Conservation (phyloP, 1,140 invertebrate species). For the Conopomorpha cramerella region DNA sequence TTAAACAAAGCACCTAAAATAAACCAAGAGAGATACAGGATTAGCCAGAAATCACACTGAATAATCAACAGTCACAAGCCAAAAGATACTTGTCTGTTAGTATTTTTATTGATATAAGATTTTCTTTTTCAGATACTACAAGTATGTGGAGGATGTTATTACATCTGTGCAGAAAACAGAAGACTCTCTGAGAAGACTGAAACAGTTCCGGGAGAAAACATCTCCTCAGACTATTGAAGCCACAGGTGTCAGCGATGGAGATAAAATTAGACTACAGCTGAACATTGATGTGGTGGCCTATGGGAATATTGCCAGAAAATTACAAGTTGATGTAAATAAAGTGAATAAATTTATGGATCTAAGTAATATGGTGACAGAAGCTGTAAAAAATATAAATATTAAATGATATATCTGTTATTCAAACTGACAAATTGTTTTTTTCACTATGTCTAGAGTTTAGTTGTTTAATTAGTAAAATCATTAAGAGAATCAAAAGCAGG, state of each 20-base stretch:
- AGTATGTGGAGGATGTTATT: constrained; percentile 82
- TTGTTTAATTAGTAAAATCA: background rate
- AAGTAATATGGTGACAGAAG: constrained; percentile 35
- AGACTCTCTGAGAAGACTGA: constrained; percentile 86
- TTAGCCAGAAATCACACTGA: no score
- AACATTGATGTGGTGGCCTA: constrained; percentile 81
- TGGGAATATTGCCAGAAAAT: constrained; percentile 19
- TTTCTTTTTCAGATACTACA: constrained; percentile 72
- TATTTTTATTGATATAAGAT: no score
- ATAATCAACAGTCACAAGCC: no score
- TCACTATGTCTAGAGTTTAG: no score
- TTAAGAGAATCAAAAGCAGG: constrained; percentile 11
- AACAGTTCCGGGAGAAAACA: constrained; percentile 78
- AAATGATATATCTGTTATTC: constrained; percentile 55
- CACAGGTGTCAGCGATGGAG: constrained; percentile 74
- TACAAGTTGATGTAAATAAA: constrained; percentile 32
- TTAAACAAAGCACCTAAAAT: no score
- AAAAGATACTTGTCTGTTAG: no score
- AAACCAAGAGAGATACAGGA: no score
- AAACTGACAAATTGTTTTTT: no score
- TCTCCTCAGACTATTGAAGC: constrained; percentile 47
- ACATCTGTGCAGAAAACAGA: constrained; percentile 94
- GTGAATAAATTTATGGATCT: constrained; percentile 40
- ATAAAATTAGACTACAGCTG: constrained; percentile 91
- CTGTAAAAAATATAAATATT: constrained; percentile 58